These are phyloP conservation scores for Heteropelma amictum DNA, from an alignment of 2,888 invertebrate species.

Conservation along the genomic window DNA sequence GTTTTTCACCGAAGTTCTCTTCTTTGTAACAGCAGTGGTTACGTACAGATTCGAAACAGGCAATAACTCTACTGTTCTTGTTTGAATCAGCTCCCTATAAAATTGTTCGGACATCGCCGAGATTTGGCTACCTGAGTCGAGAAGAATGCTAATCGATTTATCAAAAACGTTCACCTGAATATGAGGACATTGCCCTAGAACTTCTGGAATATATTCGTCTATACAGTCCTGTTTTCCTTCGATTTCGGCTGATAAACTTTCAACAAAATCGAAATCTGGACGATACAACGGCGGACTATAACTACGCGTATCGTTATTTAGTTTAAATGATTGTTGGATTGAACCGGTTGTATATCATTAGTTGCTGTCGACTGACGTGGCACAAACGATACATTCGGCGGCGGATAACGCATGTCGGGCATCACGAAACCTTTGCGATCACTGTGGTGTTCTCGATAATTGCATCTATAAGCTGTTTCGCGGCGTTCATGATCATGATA, in stretches of 20 bases:
- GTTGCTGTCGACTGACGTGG: no score
- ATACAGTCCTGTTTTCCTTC: not conserved
- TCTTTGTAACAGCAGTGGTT: not conserved
- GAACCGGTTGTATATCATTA: no score
- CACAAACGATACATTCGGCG: no score
- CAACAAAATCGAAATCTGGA: not conserved
- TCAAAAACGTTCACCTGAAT: not conserved
- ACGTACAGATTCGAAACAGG: not conserved
- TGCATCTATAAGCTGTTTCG: no score
- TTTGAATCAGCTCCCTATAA: not conserved
- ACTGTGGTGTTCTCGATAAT: no score
- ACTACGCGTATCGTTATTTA: not conserved
- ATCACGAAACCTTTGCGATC: no score
- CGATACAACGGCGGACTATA: not conserved
- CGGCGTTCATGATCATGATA: no score
- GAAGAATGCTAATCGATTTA: not conserved
- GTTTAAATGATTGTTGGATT: not conserved
- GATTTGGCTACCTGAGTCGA: not conserved
- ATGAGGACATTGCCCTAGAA: not conserved
- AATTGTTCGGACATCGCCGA: not conserved
- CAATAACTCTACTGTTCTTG: not conserved
- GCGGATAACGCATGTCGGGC: no score
- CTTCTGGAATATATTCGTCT: no score
- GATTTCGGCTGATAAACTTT: not conserved
- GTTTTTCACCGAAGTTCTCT: not conserved